These are phyloP conservation scores for Osmerus mordax DNA, from an alignment of 2,113 vertebrate species.

Conservation along the genomic window DNA sequence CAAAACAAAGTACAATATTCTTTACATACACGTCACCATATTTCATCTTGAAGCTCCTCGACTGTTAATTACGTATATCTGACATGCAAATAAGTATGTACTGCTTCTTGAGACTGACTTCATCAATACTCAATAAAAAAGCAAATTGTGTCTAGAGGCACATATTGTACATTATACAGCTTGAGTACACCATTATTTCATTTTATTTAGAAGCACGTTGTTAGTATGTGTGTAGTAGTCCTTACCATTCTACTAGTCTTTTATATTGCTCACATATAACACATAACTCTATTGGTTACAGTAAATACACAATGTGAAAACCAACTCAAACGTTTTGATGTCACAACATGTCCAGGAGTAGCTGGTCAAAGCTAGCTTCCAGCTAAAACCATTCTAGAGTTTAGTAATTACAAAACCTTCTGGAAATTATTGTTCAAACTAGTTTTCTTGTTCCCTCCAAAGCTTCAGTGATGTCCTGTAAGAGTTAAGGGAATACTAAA, in stretches of 20 bases:
- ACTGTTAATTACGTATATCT: constrained; percentile 23
- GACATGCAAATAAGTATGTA: constrained; percentile 21
- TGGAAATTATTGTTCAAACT: background rate
- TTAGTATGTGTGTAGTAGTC: constrained; percentile 3
- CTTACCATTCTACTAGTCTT: background rate
- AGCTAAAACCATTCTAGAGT: background rate
- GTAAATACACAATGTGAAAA: background rate
- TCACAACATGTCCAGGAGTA: background rate
- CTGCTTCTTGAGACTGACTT: constrained; percentile 1
- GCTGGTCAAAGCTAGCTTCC: background rate
- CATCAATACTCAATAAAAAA: background rate
- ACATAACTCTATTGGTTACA: background rate
- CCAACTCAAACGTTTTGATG: background rate
- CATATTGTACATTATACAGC: background rate
- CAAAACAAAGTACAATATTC: constrained; percentile 35
- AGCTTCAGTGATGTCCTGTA: background rate
- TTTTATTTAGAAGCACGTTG: constrained; percentile 5
- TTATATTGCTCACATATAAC: background rate
- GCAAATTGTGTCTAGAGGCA: constrained; percentile 5
- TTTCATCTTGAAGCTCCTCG: constrained; percentile 18
- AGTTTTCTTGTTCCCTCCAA: background rate
- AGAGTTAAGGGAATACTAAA: background rate
- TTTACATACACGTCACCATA: constrained; percentile 22
- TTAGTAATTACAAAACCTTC: background rate
- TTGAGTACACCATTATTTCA: constrained; percentile 17